Base-by-base conservation (phyloP, 2,888 invertebrate species). In the Endotricha flammealis region DNA sequence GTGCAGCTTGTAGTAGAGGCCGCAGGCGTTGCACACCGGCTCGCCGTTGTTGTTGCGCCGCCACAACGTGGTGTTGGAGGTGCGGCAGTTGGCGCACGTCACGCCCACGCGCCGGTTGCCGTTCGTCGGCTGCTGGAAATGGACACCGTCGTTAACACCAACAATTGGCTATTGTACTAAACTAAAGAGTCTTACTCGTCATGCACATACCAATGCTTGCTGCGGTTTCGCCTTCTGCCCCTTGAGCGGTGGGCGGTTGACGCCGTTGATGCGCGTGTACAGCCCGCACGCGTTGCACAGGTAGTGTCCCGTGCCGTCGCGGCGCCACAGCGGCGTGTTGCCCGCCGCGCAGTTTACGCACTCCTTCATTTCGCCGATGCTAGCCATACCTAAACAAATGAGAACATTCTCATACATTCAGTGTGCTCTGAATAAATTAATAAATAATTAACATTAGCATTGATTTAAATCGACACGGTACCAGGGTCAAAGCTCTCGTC, bases 21-120 rank as follows among this genome's bases (percentile, higher is more conserved):
- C 99, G 74, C 99, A 99, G 12, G 99, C 99, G 82, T 99, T 99
- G 86, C 99, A 99, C 22, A 99, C 99, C 0, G 99, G 96, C 74
- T 99, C 98, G 10, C 99, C 99, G 58, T 92, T 88, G 55, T 93
- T 89, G 88, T 99, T 99, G 50, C 99, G 90, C 41, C 99, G 90
- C 99, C 99, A 99, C 43, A 99, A 88, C 6, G 99, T 98, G 2
- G 99, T 99, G 54, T 92, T 93, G 46, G 90, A 91, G 4, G 99
- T 98, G 53, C 91, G 90, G 76, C 99, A 99, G 88, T 99, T 99
- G 60, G 96, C 95, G 80, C 99, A 99, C 68, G 95, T 95, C 28
- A 96, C 90, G 11, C 95, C 95, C 58, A 88, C 88, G 48, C 91
- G 85, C 42, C 91, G 80, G 67, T 88, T 90, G 32, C 90, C 90